Conservation (phyloP, 2,797 vertebrate species). For the Lophotriccus pileatus region DNA sequence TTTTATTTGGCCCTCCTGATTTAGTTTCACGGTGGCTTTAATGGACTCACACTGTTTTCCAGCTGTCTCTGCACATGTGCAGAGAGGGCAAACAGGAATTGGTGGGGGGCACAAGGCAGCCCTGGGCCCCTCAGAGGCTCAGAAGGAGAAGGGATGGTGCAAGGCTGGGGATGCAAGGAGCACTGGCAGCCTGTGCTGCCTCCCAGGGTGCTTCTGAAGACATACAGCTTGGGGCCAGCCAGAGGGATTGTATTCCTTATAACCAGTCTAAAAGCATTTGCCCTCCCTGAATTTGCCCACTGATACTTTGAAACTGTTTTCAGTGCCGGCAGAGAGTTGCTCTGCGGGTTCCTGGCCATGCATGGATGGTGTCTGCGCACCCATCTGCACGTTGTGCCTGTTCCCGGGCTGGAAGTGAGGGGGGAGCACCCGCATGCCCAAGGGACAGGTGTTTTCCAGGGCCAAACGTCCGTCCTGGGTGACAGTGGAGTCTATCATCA, state of each 20-base stretch:
- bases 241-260: fast-evolving
- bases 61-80: background rate
- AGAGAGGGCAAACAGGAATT: background rate
- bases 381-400: fast-evolving
- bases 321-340: fast-evolving
- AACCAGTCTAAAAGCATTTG: background rate
- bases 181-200: background rate
- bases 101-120: fast-evolving
- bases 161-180: background rate
- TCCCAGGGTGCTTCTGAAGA: background rate
- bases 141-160: fast-evolving
- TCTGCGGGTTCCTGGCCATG: background rate
- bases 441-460: background rate
- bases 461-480: background rate
- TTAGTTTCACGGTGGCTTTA: slow-evolving; percentile 33
- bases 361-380: fast-evolving
- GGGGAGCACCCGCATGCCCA: fast-evolving
- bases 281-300: background rate
- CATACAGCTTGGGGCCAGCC: fast-evolving
- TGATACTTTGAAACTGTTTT: background rate
- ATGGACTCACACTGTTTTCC: background rate
- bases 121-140: fast-evolving
- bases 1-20: slow-evolving; percentile 55
- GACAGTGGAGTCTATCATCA: background rate
- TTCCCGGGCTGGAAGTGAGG: fast-evolving